A percentile compares a stretch with the other conserved stretches of the same genome.
phyloP scores from a whole-genome alignment of 2,888 invertebrate genomes.

The Cheiracanthium punctorium region DNA sequence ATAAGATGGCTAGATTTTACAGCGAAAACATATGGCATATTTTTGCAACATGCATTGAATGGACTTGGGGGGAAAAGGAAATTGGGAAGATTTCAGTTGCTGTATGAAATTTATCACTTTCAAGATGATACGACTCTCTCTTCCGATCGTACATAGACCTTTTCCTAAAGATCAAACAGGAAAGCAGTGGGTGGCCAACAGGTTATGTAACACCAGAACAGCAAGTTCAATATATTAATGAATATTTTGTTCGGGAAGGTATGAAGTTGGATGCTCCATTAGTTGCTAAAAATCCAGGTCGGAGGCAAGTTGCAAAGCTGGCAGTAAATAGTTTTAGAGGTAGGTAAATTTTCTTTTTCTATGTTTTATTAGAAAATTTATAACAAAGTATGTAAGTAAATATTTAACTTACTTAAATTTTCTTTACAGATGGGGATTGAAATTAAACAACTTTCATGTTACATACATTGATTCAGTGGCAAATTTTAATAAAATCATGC shows the following conservation, averaged over 20 bases:
- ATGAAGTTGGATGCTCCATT: not conserved
- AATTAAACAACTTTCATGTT: not conserved
- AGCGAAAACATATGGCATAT: too few relatives aligned
- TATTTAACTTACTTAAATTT: not conserved
- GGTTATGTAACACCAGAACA: not conserved
- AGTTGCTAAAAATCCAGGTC: slow-evolving; percentile 2
- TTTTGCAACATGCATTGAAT: too few relatives aligned
- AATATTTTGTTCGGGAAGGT: slow-evolving; percentile 6
- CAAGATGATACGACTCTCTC: not conserved
- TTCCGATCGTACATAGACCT: slow-evolving; percentile 29
- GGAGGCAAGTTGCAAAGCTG: not conserved
- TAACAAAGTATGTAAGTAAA: too few relatives aligned
- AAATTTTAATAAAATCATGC: too few relatives aligned
- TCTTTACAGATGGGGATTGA: not conserved
- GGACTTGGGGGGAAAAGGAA: too few relatives aligned
- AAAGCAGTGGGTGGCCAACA: slow-evolving; percentile 26
- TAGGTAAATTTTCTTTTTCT: not conserved
- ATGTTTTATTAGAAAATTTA: too few relatives aligned
- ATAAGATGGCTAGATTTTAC: too few relatives aligned
- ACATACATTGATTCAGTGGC: too few relatives aligned
- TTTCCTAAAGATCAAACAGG: slow-evolving; percentile 43
- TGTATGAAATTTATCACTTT: not conserved
- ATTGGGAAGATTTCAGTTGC: too few relatives aligned
- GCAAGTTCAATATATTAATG: not conserved
- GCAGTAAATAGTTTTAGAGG: slow-evolving; percentile 37